Evolutionary conservation across 2,113 vertebrate species (phyloP).

Genomic region (Garra rufa): DNA sequence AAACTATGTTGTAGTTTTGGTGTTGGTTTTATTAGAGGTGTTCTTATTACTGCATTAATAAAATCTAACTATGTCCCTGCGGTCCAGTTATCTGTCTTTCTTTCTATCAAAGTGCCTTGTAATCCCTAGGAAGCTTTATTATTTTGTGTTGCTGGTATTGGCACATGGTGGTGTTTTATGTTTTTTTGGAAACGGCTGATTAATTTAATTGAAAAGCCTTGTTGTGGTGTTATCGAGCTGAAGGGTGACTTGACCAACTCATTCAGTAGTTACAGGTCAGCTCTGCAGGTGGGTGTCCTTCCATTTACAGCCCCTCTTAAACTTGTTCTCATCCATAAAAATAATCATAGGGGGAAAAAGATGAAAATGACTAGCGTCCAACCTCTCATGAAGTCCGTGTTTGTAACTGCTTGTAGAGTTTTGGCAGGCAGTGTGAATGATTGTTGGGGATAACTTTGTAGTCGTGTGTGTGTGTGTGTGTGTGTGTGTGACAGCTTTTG

Average conservation of each 20-base stretch:
- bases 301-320: slow-evolving; percentile 59
- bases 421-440: neutral
- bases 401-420: slow-evolving; percentile 31
- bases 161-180: slow-evolving; percentile 10
- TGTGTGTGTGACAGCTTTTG: slow-evolving; percentile 8
- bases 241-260: slow-evolving; percentile 59
- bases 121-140: neutral
- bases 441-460: slow-evolving; percentile 23
- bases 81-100: neutral
- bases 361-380: slow-evolving; percentile 46
- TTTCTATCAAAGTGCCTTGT: neutral
- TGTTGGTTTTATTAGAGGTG: neutral
- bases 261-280: slow-evolving; percentile 52
- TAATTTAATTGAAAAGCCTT: slow-evolving; percentile 58
- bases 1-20: neutral
- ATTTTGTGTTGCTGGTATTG: slow-evolving; percentile 48
- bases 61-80: neutral
- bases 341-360: slow-evolving; percentile 47
- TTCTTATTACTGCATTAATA: neutral
- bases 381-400: slow-evolving; percentile 45
- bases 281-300: slow-evolving; percentile 60
- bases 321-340: slow-evolving; percentile 52
- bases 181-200: slow-evolving; percentile 43
- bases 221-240: slow-evolving; percentile 53
- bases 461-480: slow-evolving; percentile 10